These are phyloP conservation scores for Drosophila parvula DNA, from an alignment of 1,140 invertebrate genomes.

Conservation along the genomic window DNA sequence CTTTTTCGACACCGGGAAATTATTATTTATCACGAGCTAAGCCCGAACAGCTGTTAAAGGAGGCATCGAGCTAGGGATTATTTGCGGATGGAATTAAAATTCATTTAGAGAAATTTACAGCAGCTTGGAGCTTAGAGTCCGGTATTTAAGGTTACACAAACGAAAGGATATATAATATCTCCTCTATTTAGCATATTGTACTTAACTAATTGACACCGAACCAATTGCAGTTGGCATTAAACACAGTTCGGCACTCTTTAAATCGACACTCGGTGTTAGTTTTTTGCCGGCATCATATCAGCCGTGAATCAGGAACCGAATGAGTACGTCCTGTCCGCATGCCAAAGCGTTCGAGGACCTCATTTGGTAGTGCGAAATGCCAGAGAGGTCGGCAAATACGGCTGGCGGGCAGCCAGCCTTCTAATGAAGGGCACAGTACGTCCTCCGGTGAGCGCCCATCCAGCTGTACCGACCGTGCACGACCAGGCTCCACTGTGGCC, in stretches of 20 bases:
- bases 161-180: no score
- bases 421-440: constrained; percentile 51
- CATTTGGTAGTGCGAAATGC: constrained; percentile 29
- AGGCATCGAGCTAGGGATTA: constrained; percentile 5
- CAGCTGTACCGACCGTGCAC: not conserved
- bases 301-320: constrained; percentile 9
- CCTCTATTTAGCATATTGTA: no score
- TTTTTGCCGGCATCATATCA: not conserved
- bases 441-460: not conserved
- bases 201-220: no score
- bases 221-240: no score
- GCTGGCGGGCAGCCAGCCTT: constrained; percentile 7
- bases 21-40: constrained; percentile 20
- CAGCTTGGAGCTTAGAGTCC: not conserved
- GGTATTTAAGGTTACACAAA: not conserved
- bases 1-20: constrained; percentile 21
- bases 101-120: not conserved
- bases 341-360: constrained; percentile 18
- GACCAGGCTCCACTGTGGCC: constrained; percentile 17
- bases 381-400: constrained; percentile 42
- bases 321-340: constrained; percentile 12
- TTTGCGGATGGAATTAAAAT: not conserved
- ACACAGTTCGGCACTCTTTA: not conserved
- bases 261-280: constrained; percentile 2
- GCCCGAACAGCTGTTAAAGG: constrained; percentile 9